Evolutionary conservation across 2,888 invertebrate genomes (phyloP).

Genomic region (Pterostichus madidus): DNA sequence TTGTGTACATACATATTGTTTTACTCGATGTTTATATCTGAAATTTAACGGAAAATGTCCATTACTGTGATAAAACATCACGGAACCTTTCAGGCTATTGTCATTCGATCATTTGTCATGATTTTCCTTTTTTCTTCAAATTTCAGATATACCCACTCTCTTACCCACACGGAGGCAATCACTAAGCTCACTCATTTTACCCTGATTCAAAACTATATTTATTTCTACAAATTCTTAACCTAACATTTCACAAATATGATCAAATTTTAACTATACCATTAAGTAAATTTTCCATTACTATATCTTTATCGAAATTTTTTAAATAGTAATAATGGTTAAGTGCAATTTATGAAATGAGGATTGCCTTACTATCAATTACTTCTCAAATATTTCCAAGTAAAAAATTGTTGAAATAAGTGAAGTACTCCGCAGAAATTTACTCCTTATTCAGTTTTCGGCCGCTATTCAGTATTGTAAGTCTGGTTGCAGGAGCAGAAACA

Average conservation of each 20-base stretch:
- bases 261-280: too few relatives aligned
- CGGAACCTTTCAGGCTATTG: constrained; percentile 9
- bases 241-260: not conserved
- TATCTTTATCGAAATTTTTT: too few relatives aligned
- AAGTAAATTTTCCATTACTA: too few relatives aligned
- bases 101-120: constrained; percentile 15
- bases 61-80: constrained; percentile 42
- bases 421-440: too few relatives aligned
- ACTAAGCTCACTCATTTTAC: constrained; percentile 29
- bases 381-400: too few relatives aligned
- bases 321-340: too few relatives aligned
- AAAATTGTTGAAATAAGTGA: too few relatives aligned
- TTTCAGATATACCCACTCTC: constrained; percentile 44
- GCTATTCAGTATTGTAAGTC: too few relatives aligned
- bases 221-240: not conserved
- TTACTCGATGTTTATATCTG: constrained; percentile 50
- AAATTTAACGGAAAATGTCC: constrained; percentile 29
- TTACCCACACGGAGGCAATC: constrained; percentile 44
- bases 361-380: too few relatives aligned
- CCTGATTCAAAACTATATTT: not conserved
- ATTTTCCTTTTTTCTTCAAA: constrained; percentile 38
- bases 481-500: too few relatives aligned
- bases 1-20: constrained; percentile 38
- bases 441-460: too few relatives aligned
- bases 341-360: too few relatives aligned